Evolutionary conservation across 2,888 invertebrate species (phyloP), one percentile per base, ranked within the genome.

Genomic region (Orgyia antiqua): DNA sequence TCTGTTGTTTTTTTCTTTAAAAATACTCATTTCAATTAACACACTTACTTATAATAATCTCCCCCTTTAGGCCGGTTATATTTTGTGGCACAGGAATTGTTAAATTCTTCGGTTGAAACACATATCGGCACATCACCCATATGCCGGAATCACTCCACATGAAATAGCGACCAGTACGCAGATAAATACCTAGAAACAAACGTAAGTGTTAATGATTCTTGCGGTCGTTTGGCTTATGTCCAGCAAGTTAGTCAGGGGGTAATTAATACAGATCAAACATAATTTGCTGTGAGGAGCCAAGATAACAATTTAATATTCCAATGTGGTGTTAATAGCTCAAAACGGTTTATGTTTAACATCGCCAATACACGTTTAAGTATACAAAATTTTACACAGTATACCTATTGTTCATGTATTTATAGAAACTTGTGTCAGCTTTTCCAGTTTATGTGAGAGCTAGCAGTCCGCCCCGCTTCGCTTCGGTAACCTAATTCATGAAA

Each of bases 121-220:
- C 78, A 20, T 73, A 65, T 31, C 88, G 70, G 61, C 91, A 92
- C 29, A 88, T 88, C 55, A 88, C 87, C 92, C 93, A 93, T 4
- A 94, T 72, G 0, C 94, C 93, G 2, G 91, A 89, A 53, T 93
- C 88, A 45, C 92, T 92, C 52, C 87, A 88, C 58, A 92, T 70
- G 32, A 93, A 89, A 54, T 88, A 90, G 33, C 89, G 54, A 6
- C 87, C 79, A 13, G 86, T 88, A 0, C 84, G 86, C 39, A 90
- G 76, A 56, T 82, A 88, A 45, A 90, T 87, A 57, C 89, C 90
- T 90, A 69, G 10, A 36, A 43, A 51, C 45, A 51, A 51, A 51
- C 21, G 31, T 11, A 12, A 21, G 51, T 47, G 50, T 50, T 51
- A 51, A 52, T 51, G 45, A 50, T 50, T 51, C 37, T 21, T 31